Conservation (phyloP, 1,140 invertebrate species). For the Drosophila albomicans region DNA sequence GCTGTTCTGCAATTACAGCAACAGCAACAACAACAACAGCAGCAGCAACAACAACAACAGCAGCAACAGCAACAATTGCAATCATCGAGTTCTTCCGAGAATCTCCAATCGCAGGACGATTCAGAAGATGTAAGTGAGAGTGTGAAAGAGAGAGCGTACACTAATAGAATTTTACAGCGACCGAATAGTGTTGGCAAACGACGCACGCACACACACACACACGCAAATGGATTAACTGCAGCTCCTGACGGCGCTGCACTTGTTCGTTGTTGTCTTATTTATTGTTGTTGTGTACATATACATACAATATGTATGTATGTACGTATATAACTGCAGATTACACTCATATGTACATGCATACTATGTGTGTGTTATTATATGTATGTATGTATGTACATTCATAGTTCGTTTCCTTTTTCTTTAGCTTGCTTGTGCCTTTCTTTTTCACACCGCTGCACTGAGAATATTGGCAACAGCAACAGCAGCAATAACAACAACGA, state of each 20-base stretch:
- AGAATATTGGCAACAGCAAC: conserved; percentile 51
- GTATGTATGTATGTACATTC: conserved; percentile 11
- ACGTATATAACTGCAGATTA: conserved; percentile 32
- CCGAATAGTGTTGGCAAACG: conserved; percentile 42
- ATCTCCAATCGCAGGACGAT: conserved; percentile 83
- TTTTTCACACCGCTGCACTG: conserved; percentile 55
- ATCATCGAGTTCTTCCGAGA: conserved; percentile 84
- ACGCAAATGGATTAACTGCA: conserved; percentile 15
- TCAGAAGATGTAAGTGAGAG: conserved; percentile 76
- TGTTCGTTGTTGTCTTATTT: conserved; percentile 34
- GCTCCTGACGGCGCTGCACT: conserved; percentile 36
- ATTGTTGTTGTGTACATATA: conserved; percentile 9
- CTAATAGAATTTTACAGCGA: conserved; percentile 22
- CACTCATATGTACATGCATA: conserved; percentile 12
- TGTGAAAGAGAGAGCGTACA: conserved; percentile 3
- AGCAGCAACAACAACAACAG: conserved; percentile 63
- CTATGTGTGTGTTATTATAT: conserved; percentile 9
- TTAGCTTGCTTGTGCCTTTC: conserved; percentile 52
- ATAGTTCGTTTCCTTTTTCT: conserved; percentile 54
- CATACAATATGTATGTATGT: conserved; percentile 7
- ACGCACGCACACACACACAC: conserved; percentile 8
- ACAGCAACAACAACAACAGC: conserved; percentile 71
- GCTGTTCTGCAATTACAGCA: conserved; percentile 67
- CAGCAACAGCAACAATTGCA: conserved; percentile 77
- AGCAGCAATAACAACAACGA: conserved; percentile 38